phyloP scores from a whole-genome alignment of 2,888 invertebrate genomes.

The Biston stratarius region DNA sequence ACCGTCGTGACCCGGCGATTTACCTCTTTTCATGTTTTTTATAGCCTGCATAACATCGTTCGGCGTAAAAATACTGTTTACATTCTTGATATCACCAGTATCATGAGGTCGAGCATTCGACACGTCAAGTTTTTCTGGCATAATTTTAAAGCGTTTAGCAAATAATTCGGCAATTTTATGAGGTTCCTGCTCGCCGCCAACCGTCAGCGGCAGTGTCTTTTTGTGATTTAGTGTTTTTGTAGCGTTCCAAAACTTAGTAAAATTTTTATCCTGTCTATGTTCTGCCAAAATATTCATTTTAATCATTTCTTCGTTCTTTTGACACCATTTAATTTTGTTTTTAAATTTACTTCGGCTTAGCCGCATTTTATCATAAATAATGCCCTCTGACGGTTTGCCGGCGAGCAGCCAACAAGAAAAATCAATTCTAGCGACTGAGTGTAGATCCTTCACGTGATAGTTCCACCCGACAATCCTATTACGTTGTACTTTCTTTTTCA shows the following conservation, averaged over 20 bases:
- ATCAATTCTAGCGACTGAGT: constrained; percentile 9
- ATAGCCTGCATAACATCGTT: not conserved
- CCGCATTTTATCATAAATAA: constrained; percentile 18
- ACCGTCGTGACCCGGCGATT: no score
- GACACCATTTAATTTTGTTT: constrained; percentile 20
- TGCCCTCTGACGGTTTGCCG: constrained; percentile 6
- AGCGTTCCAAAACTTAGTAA: constrained; percentile 1
- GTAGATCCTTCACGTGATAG: constrained; percentile 9
- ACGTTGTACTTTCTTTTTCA: not conserved
- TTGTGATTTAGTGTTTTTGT: not conserved
- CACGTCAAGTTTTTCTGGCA: not conserved
- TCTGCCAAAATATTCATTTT: constrained; percentile 6
- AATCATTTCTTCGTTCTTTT: constrained; percentile 7
- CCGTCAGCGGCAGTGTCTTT: constrained; percentile 2
- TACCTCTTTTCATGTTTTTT: no score
- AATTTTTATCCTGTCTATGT: constrained; percentile 3
- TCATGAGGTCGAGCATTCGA: not conserved
- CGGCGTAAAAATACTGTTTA: not conserved
- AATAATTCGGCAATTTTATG: not conserved
- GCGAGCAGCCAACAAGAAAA: constrained; percentile 6
- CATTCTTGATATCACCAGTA: not conserved
- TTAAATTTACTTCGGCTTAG: constrained; percentile 10
- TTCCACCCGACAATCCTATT: constrained; percentile 2
- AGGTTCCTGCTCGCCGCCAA: constrained; percentile 8
- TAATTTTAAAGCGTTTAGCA: not conserved